A percentile compares a stretch with the other conserved stretches of the same genome.
Evolutionary conservation across 2,888 invertebrate genomes (phyloP).

Genomic region (Sminthurides aquaticus): DNA sequence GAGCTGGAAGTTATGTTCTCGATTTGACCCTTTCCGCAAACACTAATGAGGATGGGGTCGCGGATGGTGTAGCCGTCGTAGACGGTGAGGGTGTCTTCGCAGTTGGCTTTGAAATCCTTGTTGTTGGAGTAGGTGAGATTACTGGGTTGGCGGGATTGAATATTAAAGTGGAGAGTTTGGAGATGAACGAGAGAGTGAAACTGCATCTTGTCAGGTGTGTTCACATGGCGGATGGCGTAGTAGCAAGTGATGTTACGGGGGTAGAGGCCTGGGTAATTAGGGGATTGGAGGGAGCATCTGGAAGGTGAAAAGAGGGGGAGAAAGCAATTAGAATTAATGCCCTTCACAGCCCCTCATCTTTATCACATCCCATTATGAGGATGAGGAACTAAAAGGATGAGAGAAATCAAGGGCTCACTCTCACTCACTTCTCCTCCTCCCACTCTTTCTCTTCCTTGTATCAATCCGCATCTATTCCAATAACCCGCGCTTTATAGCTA

Average conservation of each 20-base stretch:
- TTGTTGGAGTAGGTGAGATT: constrained; percentile 16
- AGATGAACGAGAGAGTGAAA: constrained; percentile 19
- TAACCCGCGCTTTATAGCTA: neutral
- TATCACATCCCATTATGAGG: constrained; percentile 2
- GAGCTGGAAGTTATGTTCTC: constrained; percentile 30
- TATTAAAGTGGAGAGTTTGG: constrained; percentile 14
- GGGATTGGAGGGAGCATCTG: constrained; percentile 69
- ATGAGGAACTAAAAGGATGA: neutral
- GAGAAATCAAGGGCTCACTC: neutral
- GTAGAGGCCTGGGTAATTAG: constrained; percentile 84
- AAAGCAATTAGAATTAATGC: constrained; percentile 8
- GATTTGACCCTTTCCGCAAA: constrained; percentile 65
- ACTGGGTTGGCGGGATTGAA: constrained; percentile 9
- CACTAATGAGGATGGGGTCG: constrained; percentile 61
- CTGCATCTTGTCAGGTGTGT: constrained; percentile 18
- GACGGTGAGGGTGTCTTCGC: constrained; percentile 52
- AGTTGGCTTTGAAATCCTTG: constrained; percentile 17
- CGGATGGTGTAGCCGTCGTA: constrained; percentile 60
- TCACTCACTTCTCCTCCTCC: neutral
- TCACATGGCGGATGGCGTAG: constrained; percentile 54
- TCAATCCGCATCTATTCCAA: constrained; percentile 3
- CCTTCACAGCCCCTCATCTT: neutral
- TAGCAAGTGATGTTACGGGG: constrained; percentile 78
- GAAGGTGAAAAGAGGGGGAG: neutral
- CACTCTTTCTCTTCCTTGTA: constrained; percentile 1